Evolutionary conservation across 2,797 vertebrate genomes (phyloP).

Genomic region (Pterois miles): DNA sequence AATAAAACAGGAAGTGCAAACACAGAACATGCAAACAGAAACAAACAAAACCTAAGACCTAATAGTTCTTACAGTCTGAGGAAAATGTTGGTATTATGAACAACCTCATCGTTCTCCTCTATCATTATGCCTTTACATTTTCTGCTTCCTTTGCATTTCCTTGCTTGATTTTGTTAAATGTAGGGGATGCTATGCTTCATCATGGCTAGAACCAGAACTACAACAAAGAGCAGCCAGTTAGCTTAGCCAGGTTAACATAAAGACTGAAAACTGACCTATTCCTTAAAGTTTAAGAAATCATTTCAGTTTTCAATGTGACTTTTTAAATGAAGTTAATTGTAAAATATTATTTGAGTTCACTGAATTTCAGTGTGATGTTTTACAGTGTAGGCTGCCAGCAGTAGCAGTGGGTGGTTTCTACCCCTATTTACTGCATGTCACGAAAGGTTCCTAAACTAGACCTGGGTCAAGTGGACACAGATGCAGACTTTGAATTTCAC

Average conservation of each 20-base stretch:
- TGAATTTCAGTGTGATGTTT: background rate
- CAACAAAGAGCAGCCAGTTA: background rate
- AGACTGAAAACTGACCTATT: background rate
- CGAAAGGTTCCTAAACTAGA: background rate
- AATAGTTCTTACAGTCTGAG: too few relatives aligned
- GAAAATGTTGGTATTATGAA: too few relatives aligned
- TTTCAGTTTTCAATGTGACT: too few relatives aligned
- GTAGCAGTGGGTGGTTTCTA: background rate
- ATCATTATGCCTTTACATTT: too few relatives aligned
- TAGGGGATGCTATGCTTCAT: too few relatives aligned
- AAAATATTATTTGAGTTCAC: background rate
- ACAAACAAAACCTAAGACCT: too few relatives aligned
- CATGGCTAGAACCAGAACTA: too few relatives aligned
- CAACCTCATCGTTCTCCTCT: too few relatives aligned
- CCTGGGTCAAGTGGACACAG: slow-evolving; percentile 5
- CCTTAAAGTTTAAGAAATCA: background rate
- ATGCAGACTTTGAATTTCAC: slow-evolving; percentile 38
- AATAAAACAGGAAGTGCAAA: too few relatives aligned
- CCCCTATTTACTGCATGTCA: background rate
- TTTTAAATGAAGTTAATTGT: background rate
- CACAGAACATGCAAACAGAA: too few relatives aligned
- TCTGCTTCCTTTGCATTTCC: too few relatives aligned
- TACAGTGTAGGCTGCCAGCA: background rate
- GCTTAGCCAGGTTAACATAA: background rate
- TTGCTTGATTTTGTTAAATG: too few relatives aligned